A percentile compares a stretch with the other conserved stretches of the same genome.
phyloP scores from a whole-genome alignment of 2,113 vertebrate species.

The Halichoeres trimaculatus region DNA sequence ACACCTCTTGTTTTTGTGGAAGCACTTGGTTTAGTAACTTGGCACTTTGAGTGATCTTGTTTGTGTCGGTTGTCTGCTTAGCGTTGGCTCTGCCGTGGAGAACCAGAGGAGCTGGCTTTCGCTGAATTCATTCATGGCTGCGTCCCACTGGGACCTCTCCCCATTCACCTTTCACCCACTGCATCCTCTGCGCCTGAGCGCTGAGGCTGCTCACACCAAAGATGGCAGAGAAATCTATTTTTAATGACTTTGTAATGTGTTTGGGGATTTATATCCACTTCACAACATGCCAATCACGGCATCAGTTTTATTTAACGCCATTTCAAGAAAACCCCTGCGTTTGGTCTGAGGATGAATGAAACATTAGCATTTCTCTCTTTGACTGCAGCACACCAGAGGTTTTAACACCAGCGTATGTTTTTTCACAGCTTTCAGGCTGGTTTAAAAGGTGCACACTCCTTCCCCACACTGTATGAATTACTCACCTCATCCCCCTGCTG shows the following conservation, averaged over 20 bases:
- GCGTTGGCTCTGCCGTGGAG: constrained; percentile 25
- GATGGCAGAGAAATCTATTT: constrained; percentile 7
- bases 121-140: constrained; percentile 43
- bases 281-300: constrained; percentile 2
- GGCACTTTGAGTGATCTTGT: constrained; percentile 21
- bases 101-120: constrained; percentile 3
- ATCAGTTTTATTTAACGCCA: constrained; percentile 12
- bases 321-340: background rate
- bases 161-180: constrained; percentile 69
- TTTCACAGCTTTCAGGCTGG: constrained; percentile 21
- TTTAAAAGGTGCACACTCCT: constrained; percentile 23
- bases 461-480: constrained; percentile 34
- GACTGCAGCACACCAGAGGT: background rate
- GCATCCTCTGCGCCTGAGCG: constrained; percentile 42
- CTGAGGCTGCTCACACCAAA: background rate
- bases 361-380: background rate
- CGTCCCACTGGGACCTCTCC: constrained; percentile 46
- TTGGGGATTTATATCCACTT: constrained; percentile 1
- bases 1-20: constrained; percentile 27
- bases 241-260: constrained; percentile 22
- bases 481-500: constrained; percentile 40
- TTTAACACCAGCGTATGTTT: constrained; percentile 9
- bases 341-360: background rate
- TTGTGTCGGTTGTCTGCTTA: constrained; percentile 42
- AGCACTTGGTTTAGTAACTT: constrained; percentile 50